Conservation (phyloP, 2,113 vertebrate genomes). For the Scatophagus argus region DNA sequence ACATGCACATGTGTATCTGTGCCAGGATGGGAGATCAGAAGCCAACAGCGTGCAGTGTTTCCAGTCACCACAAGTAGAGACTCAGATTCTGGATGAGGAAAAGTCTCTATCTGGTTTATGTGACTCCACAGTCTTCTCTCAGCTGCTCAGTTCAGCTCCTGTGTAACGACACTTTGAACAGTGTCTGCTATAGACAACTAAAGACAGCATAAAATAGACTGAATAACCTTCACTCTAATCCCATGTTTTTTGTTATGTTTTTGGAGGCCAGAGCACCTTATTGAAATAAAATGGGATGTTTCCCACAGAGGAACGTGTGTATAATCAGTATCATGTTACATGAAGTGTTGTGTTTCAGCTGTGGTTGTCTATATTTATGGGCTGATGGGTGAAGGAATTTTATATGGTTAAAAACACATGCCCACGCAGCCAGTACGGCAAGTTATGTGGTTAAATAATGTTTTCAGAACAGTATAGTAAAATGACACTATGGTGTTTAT, state of each 20-base stretch:
- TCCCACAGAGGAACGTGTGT: slow-evolving; percentile 19
- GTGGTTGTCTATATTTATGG: slow-evolving; percentile 28
- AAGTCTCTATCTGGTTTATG: slow-evolving; percentile 35
- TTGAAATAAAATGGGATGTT: slow-evolving; percentile 13
- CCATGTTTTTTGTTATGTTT: not conserved
- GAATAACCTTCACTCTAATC: slow-evolving; percentile 14
- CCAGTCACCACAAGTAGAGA: not conserved
- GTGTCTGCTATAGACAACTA: slow-evolving; percentile 10
- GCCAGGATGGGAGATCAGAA: not conserved
- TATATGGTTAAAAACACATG: not conserved
- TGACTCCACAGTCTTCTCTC: slow-evolving; percentile 22
- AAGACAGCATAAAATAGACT: slow-evolving; percentile 38
- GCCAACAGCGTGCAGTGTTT: not conserved
- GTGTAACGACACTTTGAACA: slow-evolving; percentile 10
- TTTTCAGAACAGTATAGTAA: not conserved
- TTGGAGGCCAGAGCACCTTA: not conserved
- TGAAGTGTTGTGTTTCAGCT: slow-evolving; percentile 19
- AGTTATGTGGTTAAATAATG: not conserved
- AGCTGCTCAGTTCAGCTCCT: slow-evolving; percentile 23
- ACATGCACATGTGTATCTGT: not conserved
- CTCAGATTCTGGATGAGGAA: no score
- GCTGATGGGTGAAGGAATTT: slow-evolving; percentile 12
- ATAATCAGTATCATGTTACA: slow-evolving; percentile 30
- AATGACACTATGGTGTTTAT: not conserved
- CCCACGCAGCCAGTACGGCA: not conserved